These are phyloP conservation scores for Clavelina lepadiformis DNA, from an alignment of 23 tunicate genomes.

Conservation along the genomic window DNA sequence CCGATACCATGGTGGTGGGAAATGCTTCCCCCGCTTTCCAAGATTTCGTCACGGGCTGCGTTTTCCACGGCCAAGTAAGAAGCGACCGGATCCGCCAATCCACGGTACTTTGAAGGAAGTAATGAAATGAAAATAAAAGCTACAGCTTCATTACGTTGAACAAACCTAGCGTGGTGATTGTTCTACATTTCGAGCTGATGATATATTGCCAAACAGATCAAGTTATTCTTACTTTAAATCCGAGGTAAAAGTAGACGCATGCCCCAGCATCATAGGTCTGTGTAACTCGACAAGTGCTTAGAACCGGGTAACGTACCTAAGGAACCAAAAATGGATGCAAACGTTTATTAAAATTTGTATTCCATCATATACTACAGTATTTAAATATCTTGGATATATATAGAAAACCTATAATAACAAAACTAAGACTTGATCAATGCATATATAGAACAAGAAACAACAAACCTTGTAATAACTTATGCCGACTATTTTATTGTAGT, in stretches of 20 bases:
- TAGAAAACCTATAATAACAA: not conserved
- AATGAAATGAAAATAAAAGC: not conserved
- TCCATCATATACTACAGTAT: not conserved
- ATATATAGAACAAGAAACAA: no score
- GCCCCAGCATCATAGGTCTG: constrained; percentile 97
- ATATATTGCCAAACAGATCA: not conserved
- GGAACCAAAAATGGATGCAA: not conserved
- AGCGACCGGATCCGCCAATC: constrained; percentile 63
- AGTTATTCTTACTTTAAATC: constrained; percentile 50
- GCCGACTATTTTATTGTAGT: no score
- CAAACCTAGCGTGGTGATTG: not conserved
- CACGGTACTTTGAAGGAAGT: constrained; percentile 62
- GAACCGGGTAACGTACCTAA: constrained; percentile 57
- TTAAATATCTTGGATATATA: not conserved
- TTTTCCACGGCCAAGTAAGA: constrained; percentile 69
- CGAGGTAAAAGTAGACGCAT: constrained; percentile 87
- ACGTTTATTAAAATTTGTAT: not conserved
- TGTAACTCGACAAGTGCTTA: constrained; percentile 84
- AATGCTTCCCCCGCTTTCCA: constrained; percentile 80
- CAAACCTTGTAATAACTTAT: no score
- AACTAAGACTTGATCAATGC: no score
- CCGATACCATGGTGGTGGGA: constrained; percentile 95
- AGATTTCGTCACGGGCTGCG: constrained; percentile 86
- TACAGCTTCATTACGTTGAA: not conserved
- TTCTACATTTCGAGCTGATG: not conserved